Conservation (phyloP, 2,888 invertebrate species). For the Teleogryllus oceanicus region DNA sequence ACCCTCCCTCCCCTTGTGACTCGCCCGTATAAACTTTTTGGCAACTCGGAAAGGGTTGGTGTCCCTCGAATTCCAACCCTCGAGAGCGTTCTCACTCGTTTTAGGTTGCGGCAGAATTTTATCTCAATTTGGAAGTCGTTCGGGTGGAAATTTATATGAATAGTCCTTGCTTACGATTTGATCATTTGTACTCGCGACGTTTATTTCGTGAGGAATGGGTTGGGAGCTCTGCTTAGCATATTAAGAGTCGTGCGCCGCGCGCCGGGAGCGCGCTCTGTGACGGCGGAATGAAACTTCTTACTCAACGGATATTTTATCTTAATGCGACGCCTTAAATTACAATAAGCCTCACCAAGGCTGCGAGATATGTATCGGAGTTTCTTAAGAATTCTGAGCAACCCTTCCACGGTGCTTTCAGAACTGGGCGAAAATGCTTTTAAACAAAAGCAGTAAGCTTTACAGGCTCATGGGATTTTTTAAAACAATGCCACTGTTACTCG, state of each 20-base stretch:
- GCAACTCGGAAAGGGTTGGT: not conserved
- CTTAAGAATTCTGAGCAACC: not conserved
- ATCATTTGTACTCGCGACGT: not conserved
- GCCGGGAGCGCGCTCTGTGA: not conserved
- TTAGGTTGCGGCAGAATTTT: not conserved
- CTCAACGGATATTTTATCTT: not conserved
- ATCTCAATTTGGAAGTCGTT: conserved; percentile 4
- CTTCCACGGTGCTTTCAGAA: not conserved
- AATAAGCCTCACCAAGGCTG: not conserved
- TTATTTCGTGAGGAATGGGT: not conserved
- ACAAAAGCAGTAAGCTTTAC: not conserved
- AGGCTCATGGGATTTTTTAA: not conserved
- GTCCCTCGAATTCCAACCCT: not conserved
- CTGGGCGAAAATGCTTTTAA: not conserved
- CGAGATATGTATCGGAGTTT: not conserved
- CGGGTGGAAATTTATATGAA: conserved; percentile 1
- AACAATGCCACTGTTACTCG: no score
- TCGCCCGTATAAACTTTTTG: not conserved
- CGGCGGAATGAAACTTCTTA: not conserved
- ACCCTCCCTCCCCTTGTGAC: no score
- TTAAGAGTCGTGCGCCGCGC: not conserved
- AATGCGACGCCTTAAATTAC: not conserved
- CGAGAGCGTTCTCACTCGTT: not conserved
- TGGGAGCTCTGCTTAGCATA: not conserved
- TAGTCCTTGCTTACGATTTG: not conserved